Percentiles rank a stretch among this genome's conserved stretches.
These are phyloP conservation scores for Nephila pilipes DNA, from an alignment of 1,140 invertebrate genomes.

Conservation along the genomic window DNA sequence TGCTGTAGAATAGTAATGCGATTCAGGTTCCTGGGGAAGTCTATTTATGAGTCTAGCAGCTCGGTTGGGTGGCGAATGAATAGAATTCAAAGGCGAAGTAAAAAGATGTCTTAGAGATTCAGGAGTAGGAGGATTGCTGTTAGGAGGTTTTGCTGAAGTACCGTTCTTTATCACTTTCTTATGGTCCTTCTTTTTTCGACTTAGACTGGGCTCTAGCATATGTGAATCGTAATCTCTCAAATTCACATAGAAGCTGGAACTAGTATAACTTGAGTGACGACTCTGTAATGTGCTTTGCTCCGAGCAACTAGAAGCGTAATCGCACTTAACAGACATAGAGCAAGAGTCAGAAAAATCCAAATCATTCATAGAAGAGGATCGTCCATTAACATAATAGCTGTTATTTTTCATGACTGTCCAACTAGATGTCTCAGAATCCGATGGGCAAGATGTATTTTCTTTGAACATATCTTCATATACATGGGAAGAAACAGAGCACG, in stretches of 20 bases:
- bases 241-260: constrained; percentile 71
- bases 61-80: constrained; percentile 28
- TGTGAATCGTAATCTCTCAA: constrained; percentile 66
- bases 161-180: constrained; percentile 7
- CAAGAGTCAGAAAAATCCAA: constrained; percentile 66
- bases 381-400: constrained; percentile 65
- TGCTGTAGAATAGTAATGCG: constrained; percentile 69
- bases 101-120: constrained; percentile 69
- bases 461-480: constrained; percentile 74
- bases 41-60: constrained; percentile 23
- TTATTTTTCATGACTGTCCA: constrained; percentile 74
- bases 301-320: constrained; percentile 66
- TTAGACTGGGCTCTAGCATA: constrained; percentile 62
- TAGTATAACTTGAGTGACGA: constrained; percentile 50
- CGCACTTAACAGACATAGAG: constrained; percentile 63
- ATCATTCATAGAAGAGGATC: constrained; percentile 67
- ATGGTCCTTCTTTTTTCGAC: not conserved
- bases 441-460: constrained; percentile 70
- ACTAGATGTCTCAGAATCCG: constrained; percentile 65
- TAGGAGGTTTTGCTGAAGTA: not conserved
- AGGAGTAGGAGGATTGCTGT: constrained; percentile 72
- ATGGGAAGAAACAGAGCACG: constrained; percentile 60
- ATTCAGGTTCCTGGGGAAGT: constrained; percentile 52
- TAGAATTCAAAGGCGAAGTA: constrained; percentile 58
- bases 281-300: constrained; percentile 69